phyloP scores from a whole-genome alignment of 2,888 invertebrate species.

The Maniola hyperantus region DNA sequence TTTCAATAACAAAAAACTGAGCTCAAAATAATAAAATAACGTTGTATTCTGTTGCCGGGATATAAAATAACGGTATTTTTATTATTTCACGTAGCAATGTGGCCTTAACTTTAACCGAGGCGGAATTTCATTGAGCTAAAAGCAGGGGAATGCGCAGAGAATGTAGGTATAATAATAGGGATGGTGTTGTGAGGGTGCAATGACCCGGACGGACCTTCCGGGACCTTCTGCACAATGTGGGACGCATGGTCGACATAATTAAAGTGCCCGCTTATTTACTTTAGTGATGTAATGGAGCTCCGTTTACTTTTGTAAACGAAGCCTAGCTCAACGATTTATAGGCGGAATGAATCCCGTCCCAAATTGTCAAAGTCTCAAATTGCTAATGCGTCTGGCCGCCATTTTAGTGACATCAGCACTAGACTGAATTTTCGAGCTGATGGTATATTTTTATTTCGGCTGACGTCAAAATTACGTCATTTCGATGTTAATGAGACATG shows the following conservation, averaged over 20 bases:
- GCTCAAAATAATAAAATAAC: neutral
- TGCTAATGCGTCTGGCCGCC: too few relatives aligned
- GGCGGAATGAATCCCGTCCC: neutral
- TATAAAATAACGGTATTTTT: constrained; percentile 7
- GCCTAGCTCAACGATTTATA: neutral
- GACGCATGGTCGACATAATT: constrained; percentile 20
- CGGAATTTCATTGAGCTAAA: constrained; percentile 51
- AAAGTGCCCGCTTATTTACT: constrained; percentile 24
- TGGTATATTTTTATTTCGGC: too few relatives aligned
- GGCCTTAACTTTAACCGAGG: constrained; percentile 24
- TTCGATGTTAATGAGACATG: too few relatives aligned
- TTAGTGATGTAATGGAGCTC: neutral
- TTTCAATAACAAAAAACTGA: neutral
- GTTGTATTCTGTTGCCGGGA: neutral
- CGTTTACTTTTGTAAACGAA: neutral
- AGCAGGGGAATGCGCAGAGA: constrained; percentile 41
- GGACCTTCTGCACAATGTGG: constrained; percentile 30
- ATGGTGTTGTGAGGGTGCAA: constrained; percentile 41
- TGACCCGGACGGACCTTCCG: constrained; percentile 36
- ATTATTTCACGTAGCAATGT: constrained; percentile 11
- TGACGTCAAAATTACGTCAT: too few relatives aligned
- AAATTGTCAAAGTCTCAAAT: too few relatives aligned
- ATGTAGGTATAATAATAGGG: constrained; percentile 17
- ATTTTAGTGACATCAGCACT: too few relatives aligned
- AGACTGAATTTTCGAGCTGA: too few relatives aligned